Percentiles rank a stretch among this genome's conserved stretches.
Conservation (phyloP, 2,888 invertebrate genomes). For the Drosophila sordidula region DNA sequence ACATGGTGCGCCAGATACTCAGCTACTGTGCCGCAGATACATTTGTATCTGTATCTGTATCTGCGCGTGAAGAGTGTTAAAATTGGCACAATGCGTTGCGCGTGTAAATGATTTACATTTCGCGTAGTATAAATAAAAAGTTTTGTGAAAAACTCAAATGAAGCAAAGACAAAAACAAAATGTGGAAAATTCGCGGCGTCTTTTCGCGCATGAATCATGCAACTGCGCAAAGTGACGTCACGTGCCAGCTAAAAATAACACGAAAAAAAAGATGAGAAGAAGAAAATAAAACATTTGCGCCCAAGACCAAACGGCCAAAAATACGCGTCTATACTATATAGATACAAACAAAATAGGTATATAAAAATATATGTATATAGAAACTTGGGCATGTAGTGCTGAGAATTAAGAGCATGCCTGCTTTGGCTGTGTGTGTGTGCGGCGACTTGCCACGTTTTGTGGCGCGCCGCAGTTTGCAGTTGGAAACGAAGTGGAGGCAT, state of each 20-base stretch:
- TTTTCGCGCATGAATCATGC: slow-evolving; percentile 51
- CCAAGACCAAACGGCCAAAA: slow-evolving; percentile 50
- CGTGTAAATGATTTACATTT: slow-evolving; percentile 68
- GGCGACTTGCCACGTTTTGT: slow-evolving; percentile 35
- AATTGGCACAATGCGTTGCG: slow-evolving; percentile 73
- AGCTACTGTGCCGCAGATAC: slow-evolving; percentile 45
- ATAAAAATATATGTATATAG: slow-evolving; percentile 15
- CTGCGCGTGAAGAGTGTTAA: slow-evolving; percentile 45
- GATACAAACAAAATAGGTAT: slow-evolving; percentile 28
- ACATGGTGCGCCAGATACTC: slow-evolving; percentile 58
- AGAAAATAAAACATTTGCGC: slow-evolving; percentile 63
- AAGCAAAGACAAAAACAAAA: slow-evolving; percentile 34
- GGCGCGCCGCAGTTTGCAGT: slow-evolving; percentile 13
- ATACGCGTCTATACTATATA: slow-evolving; percentile 29
- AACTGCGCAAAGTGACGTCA: slow-evolving; percentile 66
- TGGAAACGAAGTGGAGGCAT: slow-evolving; percentile 1
- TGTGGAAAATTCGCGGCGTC: slow-evolving; percentile 38
- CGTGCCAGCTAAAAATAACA: slow-evolving; percentile 73
- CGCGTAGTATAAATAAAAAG: slow-evolving; percentile 49
- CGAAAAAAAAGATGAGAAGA: slow-evolving; percentile 52
- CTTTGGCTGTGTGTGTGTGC: slow-evolving; percentile 17
- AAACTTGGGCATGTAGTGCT: slow-evolving; percentile 18
- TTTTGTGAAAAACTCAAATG: slow-evolving; percentile 45
- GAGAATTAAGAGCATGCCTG: slow-evolving; percentile 72
- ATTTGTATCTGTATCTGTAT: slow-evolving; percentile 39